These are phyloP conservation scores for Sericinus montela DNA, from an alignment of 2,888 invertebrate genomes.

Conservation along the genomic window DNA sequence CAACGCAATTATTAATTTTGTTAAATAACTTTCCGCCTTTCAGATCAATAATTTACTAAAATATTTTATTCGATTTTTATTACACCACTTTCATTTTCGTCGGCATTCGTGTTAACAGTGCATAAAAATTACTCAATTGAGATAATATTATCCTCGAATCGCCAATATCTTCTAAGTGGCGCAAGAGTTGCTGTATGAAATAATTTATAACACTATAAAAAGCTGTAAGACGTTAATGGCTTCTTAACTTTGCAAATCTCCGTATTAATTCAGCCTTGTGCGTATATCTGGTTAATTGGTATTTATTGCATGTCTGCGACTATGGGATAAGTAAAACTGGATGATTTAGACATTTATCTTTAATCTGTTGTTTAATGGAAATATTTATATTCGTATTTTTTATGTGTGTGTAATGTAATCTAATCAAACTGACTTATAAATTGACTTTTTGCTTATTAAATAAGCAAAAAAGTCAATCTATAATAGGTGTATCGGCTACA, in stretches of 20 bases:
- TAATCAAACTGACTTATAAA: too few species aligned
- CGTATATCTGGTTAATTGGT: constrained; percentile 60
- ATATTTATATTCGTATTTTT: neutral
- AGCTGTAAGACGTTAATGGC: constrained; percentile 40
- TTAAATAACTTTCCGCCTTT: neutral
- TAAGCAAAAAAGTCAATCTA: too few species aligned
- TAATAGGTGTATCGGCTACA: too few species aligned
- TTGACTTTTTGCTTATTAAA: too few species aligned
- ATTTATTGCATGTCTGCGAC: constrained; percentile 39
- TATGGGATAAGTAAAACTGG: too few species aligned
- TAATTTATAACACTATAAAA: constrained; percentile 45
- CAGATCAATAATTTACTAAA: neutral
- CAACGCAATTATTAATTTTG: neutral
- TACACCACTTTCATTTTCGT: neutral
- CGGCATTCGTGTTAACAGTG: neutral
- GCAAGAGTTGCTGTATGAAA: constrained; percentile 34
- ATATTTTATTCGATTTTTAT: neutral
- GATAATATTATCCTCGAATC: constrained; percentile 5
- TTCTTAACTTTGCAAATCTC: constrained; percentile 50
- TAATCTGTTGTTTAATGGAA: constrained; percentile 7
- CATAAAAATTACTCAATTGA: neutral
- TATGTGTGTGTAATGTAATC: too few species aligned
- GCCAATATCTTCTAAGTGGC: neutral
- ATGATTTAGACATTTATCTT: constrained; percentile 18
- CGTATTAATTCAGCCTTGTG: constrained; percentile 66